These are phyloP conservation scores for Ptilodon capucinus DNA, from an alignment of 2,888 invertebrate genomes.

Conservation along the genomic window DNA sequence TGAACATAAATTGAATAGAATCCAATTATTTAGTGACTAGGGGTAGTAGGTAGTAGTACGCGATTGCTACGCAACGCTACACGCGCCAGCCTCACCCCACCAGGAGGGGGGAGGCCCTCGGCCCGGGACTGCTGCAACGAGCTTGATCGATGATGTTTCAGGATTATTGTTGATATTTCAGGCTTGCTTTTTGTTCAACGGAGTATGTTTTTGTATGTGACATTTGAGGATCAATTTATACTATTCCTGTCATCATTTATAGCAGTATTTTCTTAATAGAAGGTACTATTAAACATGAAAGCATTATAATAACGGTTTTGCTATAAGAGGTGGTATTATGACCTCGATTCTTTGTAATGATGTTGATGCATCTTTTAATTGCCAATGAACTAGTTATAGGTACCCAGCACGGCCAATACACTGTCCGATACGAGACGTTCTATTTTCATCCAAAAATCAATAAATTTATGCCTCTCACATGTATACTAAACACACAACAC, in stretches of 20 bases:
- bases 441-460: too few relatives aligned
- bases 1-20: conserved; percentile 7
- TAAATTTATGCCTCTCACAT: too few relatives aligned
- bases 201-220: neutral
- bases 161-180: neutral
- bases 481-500: too few relatives aligned
- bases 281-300: too few relatives aligned
- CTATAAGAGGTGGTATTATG: too few relatives aligned
- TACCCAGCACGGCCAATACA: too few relatives aligned
- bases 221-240: neutral
- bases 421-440: too few relatives aligned
- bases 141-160: conserved; percentile 1
- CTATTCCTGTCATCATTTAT: neutral
- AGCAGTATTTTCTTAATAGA: too few relatives aligned
- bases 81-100: conserved; percentile 34
- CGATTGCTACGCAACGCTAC: conserved; percentile 50
- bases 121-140: conserved; percentile 9
- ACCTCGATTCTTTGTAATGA: too few relatives aligned
- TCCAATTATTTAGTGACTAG: conserved; percentile 2
- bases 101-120: conserved; percentile 4
- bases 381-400: too few relatives aligned
- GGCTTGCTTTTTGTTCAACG: neutral
- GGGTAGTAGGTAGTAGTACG: conserved; percentile 14
- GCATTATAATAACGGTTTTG: too few relatives aligned
- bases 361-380: too few relatives aligned